Evolutionary conservation across 2,888 invertebrate species (phyloP).

Genomic region (Hoplodrina ambigua): DNA sequence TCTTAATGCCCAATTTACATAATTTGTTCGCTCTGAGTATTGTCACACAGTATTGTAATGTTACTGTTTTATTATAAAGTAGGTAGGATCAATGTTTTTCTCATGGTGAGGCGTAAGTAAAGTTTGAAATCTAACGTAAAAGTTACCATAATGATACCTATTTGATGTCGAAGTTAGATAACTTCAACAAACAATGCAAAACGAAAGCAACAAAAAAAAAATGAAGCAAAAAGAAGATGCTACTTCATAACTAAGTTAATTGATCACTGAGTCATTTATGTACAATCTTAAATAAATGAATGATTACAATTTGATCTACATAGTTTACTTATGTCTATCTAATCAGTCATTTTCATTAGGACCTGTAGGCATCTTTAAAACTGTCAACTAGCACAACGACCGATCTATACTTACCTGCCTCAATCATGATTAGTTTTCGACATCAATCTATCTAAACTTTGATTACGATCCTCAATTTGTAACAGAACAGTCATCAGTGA

Average conservation of each 20-base stretch:
- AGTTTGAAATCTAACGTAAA: no score
- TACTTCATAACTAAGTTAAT: no score
- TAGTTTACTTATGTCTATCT: not conserved
- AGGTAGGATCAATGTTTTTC: not conserved
- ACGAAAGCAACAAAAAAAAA: not conserved
- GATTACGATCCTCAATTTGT: constrained; percentile 61
- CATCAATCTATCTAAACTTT: constrained; percentile 64
- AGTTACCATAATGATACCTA: no score
- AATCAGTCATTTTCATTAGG: not conserved
- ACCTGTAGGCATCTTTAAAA: not conserved
- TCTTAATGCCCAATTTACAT: constrained; percentile 67
- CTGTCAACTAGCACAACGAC: not conserved
- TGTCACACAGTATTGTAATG: constrained; percentile 30
- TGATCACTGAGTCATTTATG: not conserved
- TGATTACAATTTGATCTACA: not conserved
- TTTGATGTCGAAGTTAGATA: no score
- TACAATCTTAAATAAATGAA: not conserved
- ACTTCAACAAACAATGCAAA: not conserved
- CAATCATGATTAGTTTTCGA: constrained; percentile 59
- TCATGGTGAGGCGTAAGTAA: not conserved
- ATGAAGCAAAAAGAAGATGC: no score
- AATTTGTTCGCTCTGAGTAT: constrained; percentile 51
- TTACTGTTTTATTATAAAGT: constrained; percentile 21
- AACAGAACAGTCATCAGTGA: constrained; percentile 52
- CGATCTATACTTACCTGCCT: constrained; percentile 29